Conservation (phyloP, 2,888 invertebrate species). For the Geophilus truncorum region DNA sequence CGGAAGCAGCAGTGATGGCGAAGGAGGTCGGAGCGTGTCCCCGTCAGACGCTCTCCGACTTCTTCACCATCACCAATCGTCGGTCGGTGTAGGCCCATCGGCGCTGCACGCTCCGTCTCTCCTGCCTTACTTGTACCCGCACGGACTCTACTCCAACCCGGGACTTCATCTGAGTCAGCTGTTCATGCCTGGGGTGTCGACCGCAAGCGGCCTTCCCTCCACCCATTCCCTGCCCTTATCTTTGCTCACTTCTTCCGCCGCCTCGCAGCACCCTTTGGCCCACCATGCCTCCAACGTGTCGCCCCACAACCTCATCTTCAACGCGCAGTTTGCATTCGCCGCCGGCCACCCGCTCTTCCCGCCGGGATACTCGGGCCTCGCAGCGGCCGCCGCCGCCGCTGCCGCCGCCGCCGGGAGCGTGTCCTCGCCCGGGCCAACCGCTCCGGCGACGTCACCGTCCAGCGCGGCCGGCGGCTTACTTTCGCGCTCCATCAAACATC, state of each 20-base stretch:
- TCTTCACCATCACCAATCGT: constrained; percentile 36
- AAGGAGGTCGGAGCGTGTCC: constrained; percentile 41
- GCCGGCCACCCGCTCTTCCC: constrained; percentile 74
- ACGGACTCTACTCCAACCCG: constrained; percentile 71
- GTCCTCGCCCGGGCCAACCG: constrained; percentile 17
- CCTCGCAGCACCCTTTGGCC: constrained; percentile 38
- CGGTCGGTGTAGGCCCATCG: constrained; percentile 69
- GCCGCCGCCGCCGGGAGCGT: constrained; percentile 34
- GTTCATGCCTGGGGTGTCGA: constrained; percentile 37
- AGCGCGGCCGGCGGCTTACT: constrained; percentile 41
- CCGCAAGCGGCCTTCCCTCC: constrained; percentile 36
- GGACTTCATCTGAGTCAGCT: constrained; percentile 35
- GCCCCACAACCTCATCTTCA: constrained; percentile 79
- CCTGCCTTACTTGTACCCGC: constrained; percentile 88
- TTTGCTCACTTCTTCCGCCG: constrained; percentile 44
- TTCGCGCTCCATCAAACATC: constrained; percentile 53
- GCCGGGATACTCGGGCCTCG: constrained; percentile 58
- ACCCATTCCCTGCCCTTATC: constrained; percentile 43
- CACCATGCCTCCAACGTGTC: constrained; percentile 55
- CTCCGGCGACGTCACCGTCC: constrained; percentile 40
- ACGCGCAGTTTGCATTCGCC: constrained; percentile 79
- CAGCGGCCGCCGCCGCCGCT: constrained; percentile 40
- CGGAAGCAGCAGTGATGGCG: constrained; percentile 40
- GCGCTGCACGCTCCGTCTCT: constrained; percentile 73
- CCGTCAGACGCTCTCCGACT: constrained; percentile 36